These are phyloP conservation scores for Portevinia maculata DNA, from an alignment of 2,888 invertebrate species.

Conservation along the genomic window DNA sequence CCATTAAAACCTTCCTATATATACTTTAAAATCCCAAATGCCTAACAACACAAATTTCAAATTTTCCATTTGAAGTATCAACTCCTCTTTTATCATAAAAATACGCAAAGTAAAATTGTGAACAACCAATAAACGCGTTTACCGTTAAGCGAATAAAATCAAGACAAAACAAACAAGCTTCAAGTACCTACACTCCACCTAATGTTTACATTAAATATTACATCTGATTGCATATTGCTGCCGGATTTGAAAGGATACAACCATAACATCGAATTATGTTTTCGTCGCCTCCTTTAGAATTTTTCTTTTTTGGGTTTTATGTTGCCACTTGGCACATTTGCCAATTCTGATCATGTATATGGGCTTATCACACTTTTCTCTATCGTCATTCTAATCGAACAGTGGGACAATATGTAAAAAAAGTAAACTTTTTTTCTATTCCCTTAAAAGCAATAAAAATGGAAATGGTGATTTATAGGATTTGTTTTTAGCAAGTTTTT, in stretches of 20 bases:
- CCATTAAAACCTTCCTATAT: neutral
- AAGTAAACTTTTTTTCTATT: too few relatives aligned
- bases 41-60: slow-evolving; percentile 1
- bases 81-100: neutral
- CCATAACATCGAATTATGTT: slow-evolving; percentile 35
- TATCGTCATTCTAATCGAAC: neutral
- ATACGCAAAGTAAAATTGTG: slow-evolving; percentile 23
- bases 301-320: slow-evolving; percentile 18
- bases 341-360: slow-evolving; percentile 54
- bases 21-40: neutral
- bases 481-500: too few relatives aligned
- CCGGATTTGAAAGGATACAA: slow-evolving; percentile 39
- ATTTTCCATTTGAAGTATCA: slow-evolving; percentile 6
- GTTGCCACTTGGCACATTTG: slow-evolving; percentile 14
- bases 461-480: too few relatives aligned
- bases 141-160: slow-evolving; percentile 4
- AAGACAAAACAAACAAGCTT: neutral
- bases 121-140: slow-evolving; percentile 43
- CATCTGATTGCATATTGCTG: slow-evolving; percentile 50
- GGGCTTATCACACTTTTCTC: slow-evolving; percentile 29
- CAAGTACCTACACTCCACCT: slow-evolving; percentile 1
- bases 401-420: neutral
- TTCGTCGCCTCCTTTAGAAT: neutral
- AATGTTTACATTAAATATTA: slow-evolving; percentile 60
- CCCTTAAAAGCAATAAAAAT: too few relatives aligned